Evolutionary conservation across 1,140 invertebrate species (phyloP), one percentile per base, ranked within the genome.

Genomic region (Ostrea edulis): DNA sequence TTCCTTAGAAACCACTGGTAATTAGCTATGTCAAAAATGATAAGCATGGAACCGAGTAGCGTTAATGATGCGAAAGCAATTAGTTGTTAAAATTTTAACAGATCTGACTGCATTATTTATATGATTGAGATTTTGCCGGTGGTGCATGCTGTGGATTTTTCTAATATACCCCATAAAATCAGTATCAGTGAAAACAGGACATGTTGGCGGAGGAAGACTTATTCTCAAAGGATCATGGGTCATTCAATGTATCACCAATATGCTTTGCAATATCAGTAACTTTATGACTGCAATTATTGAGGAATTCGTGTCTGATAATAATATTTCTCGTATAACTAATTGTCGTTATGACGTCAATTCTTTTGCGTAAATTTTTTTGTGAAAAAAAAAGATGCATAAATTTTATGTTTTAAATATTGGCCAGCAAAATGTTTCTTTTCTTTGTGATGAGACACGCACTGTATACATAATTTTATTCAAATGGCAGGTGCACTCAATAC

Each of bases 221-320:
- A 20, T 8, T 0, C 5, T n/a, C 17, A 55, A 20, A 62, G 17
- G n/a, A 62, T 35, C 68, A 35, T 14, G 55, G 22, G 25, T 11
- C 22, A 25, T 22, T n/a, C 65, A 22, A 22, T 68, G 65, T 25
- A 77, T n/a, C n/a, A 62, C 5, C 68, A 77, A 77, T 77, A 29
- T 77, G 68, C 68, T 17, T 77, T 77, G 68, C 29, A 77, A 77
- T 77, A 77, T 77, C 25, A 29, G 25, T 77, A 25, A 35, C 25
- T 77, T 77, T 77, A 77, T 77, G 3, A 77, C 68, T 25, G 25
- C 29, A 9, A 77, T 35, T 77, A 44, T 14, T 5, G 68, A 35
- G 22, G 29, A 77, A 77, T 25, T 35, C 25, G 9, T 77, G 68
- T 77, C 68, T 14, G 14, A 77, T 29, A 35, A 77, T 77, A 35